A percentile compares a stretch with the other conserved stretches of the same genome.
These are phyloP conservation scores for Sebastes wilsoni DNA, from an alignment of 2,797 vertebrate species.

Conservation along the genomic window DNA sequence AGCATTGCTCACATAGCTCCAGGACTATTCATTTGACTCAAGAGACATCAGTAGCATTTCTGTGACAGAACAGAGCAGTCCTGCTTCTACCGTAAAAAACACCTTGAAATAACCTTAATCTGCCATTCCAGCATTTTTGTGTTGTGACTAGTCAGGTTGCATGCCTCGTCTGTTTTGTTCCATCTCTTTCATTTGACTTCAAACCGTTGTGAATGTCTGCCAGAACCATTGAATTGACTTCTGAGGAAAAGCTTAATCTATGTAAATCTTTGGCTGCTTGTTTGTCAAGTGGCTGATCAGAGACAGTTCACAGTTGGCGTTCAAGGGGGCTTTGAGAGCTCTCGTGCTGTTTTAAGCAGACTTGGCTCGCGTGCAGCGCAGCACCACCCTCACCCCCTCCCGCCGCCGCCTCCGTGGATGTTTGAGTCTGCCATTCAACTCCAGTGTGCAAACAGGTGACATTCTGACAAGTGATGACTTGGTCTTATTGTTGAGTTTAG, in stretches of 20 bases:
- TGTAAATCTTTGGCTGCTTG: slow-evolving; percentile 60
- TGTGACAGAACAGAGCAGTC: slow-evolving; percentile 7
- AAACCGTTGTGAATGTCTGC: slow-evolving; percentile 30
- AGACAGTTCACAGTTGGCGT: slow-evolving; percentile 58
- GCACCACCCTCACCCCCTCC: background rate
- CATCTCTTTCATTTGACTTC: slow-evolving; percentile 37
- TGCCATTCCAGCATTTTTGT: background rate
- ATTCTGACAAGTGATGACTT: slow-evolving; percentile 60
- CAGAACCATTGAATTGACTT: slow-evolving; percentile 43
- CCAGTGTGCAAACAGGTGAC: slow-evolving; percentile 62
- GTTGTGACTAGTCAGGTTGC: slow-evolving; percentile 19
- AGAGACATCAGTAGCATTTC: slow-evolving; percentile 16
- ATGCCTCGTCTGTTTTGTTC: slow-evolving; percentile 12
- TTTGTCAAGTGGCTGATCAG: slow-evolving; percentile 67
- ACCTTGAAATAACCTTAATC: slow-evolving; percentile 25
- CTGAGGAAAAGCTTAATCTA: slow-evolving; percentile 60
- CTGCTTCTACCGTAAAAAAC: background rate
- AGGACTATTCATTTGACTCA: slow-evolving; percentile 13
- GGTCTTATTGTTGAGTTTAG: slow-evolving; percentile 54
- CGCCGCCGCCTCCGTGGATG: slow-evolving; percentile 9
- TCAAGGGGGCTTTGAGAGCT: slow-evolving; percentile 50
- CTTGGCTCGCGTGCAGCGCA: slow-evolving; percentile 11
- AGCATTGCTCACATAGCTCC: slow-evolving; percentile 41
- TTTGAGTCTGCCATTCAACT: slow-evolving; percentile 45
- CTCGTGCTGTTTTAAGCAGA: slow-evolving; percentile 25